These are phyloP conservation scores for Caenorhabditis sinica DNA, from an alignment of 2,888 invertebrate species.

Conservation along the genomic window DNA sequence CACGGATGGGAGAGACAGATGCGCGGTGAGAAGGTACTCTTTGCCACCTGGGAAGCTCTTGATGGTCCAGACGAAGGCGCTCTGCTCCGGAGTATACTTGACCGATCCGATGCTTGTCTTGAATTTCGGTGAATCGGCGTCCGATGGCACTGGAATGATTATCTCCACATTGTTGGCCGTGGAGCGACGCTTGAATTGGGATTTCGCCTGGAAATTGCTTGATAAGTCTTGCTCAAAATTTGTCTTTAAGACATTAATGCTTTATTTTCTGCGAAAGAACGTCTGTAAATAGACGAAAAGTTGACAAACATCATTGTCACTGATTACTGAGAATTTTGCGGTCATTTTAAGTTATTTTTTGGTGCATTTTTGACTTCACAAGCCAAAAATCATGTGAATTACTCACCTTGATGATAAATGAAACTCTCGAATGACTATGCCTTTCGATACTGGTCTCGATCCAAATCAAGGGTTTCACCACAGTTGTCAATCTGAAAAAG, in stretches of 20 bases:
- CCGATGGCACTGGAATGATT: constrained; percentile 95
- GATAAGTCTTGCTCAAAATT: too few relatives aligned
- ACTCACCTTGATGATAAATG: constrained; percentile 94
- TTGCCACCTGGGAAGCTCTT: constrained; percentile 88
- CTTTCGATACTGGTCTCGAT: constrained; percentile 98
- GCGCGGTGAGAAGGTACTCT: constrained; percentile 97
- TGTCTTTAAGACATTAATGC: too few relatives aligned
- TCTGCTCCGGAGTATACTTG: constrained; percentile 97
- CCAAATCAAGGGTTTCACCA: constrained; percentile 97
- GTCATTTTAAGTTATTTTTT: too few relatives aligned
- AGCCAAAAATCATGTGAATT: not conserved
- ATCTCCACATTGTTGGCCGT: constrained; percentile 99
- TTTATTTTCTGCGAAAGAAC: too few relatives aligned
- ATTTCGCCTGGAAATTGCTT: constrained; percentile 88
- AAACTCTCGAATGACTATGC: constrained; percentile 97
- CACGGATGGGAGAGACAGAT: constrained; percentile 97
- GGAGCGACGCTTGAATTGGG: constrained; percentile 96
- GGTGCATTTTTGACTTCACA: too few relatives aligned
- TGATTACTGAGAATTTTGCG: too few relatives aligned
- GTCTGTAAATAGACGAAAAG: too few relatives aligned
- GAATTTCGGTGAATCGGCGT: constrained; percentile 98
- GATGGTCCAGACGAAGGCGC: constrained; percentile 92
- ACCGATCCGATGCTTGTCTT: constrained; percentile 88
- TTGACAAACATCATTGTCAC: too few relatives aligned
- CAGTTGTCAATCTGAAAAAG: constrained; percentile 66